Evolutionary conservation across 1,140 invertebrate genomes (phyloP).

Genomic region (Tetramorium alpestre): DNA sequence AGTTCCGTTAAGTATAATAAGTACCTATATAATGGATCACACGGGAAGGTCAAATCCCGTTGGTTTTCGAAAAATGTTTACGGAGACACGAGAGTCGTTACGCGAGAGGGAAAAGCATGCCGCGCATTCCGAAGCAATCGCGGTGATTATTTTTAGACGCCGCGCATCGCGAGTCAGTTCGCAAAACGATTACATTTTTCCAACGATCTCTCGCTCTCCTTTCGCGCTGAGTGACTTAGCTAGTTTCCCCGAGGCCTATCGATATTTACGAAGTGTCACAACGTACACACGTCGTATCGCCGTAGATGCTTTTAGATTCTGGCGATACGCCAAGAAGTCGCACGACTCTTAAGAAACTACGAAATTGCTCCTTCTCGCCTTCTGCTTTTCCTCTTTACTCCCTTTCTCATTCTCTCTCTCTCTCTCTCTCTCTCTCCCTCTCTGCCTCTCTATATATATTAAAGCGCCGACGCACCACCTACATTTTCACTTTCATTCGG

Average conservation of each 20-base stretch:
- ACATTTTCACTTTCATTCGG: constrained; percentile 30
- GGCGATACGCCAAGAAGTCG: constrained; percentile 51
- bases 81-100: not conserved
- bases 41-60: not conserved
- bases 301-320: constrained; percentile 69
- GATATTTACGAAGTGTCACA: constrained; percentile 75
- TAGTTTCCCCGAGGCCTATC: constrained; percentile 55
- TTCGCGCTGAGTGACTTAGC: constrained; percentile 48
- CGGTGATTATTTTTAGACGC: constrained; percentile 57
- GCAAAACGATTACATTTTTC: constrained; percentile 50
- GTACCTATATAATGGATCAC: not conserved
- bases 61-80: constrained; percentile 5
- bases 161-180: constrained; percentile 16
- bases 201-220: not conserved
- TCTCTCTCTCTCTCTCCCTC: not conserved
- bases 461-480: not conserved
- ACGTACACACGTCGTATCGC: constrained; percentile 56
- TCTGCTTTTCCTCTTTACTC: not conserved
- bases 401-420: not conserved
- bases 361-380: constrained; percentile 17
- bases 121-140: constrained; percentile 47
- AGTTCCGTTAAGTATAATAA: not conserved
- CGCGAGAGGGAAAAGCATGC: not conserved
- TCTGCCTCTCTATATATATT: not conserved
- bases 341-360: constrained; percentile 42